Conservation (phyloP, 2,113 vertebrate genomes). For the Urocitellus parryii region DNA sequence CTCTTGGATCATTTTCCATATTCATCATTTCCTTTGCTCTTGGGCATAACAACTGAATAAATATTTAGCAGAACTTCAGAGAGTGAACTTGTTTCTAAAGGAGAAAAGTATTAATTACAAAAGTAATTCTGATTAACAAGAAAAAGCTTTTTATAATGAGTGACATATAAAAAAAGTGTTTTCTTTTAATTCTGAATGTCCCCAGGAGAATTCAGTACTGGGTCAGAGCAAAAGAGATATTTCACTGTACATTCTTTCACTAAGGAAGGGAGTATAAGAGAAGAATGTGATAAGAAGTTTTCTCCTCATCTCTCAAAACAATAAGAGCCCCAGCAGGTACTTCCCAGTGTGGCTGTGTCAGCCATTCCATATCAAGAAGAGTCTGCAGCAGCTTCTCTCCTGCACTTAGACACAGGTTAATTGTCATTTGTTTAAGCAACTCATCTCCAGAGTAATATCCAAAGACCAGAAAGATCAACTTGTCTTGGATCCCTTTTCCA, state of each 20-base stretch:
- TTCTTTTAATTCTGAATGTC: conserved; percentile 35
- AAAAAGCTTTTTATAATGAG: background rate
- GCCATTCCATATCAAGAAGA: background rate
- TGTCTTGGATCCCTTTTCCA: background rate
- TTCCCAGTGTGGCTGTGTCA: background rate
- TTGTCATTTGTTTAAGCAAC: background rate
- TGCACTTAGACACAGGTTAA: background rate
- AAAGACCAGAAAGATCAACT: background rate
- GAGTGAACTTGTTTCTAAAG: conserved; percentile 1
- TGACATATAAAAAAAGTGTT: conserved; percentile 16
- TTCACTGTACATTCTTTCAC: background rate
- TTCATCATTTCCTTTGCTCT: background rate
- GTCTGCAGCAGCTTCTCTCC: background rate
- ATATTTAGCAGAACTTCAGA: conserved; percentile 55
- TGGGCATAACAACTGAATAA: background rate
- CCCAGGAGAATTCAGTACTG: background rate
- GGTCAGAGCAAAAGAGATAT: background rate
- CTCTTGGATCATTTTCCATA: background rate
- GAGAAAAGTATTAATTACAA: background rate
- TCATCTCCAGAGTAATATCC: background rate
- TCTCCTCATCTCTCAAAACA: background rate
- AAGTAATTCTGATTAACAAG: conserved; percentile 45
- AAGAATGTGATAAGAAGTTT: background rate
- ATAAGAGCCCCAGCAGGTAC: background rate
- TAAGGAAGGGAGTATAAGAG: background rate